Conservation (phyloP, 2,113 vertebrate species). For the Cromileptes altivelis region DNA sequence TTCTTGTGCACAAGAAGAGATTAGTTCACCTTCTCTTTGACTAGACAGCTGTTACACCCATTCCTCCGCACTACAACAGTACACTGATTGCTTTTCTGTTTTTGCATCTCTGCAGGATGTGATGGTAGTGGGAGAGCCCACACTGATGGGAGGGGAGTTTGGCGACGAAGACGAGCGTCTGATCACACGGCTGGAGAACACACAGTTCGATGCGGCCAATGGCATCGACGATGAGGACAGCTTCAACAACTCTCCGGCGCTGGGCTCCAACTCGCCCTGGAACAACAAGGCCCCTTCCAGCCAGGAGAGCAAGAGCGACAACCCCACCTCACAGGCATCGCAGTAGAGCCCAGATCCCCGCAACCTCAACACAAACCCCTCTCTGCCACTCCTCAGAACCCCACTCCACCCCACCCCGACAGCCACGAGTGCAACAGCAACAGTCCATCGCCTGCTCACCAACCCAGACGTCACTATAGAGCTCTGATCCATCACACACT, state of each 20-base stretch:
- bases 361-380: conserved; percentile 57
- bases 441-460: conserved; percentile 42
- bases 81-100: background rate
- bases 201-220: conserved; percentile 98
- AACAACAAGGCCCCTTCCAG: conserved; percentile 99
- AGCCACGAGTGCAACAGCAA: conserved; percentile 77
- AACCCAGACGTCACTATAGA: conserved; percentile 59
- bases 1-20: background rate
- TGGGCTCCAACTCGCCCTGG: conserved; percentile 99
- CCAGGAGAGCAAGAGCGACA: conserved; percentile 99
- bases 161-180: conserved; percentile 98
- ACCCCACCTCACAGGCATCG: conserved; percentile 98
- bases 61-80: background rate
- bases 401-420: conserved; percentile 27
- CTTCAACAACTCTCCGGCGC: conserved; percentile 99
- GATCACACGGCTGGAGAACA: conserved; percentile 99
- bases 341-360: conserved; percentile 88
- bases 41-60: background rate
- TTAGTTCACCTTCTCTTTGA: background rate
- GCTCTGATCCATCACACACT: conserved; percentile 55
- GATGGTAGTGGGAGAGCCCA: conserved; percentile 99
- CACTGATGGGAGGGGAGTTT: conserved; percentile 99
- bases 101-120: conserved; percentile 89
- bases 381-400: conserved; percentile 49
- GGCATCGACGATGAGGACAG: conserved; percentile 99